These are phyloP conservation scores for Uria lomvia DNA, from an alignment of 2,113 vertebrate species.

Conservation along the genomic window DNA sequence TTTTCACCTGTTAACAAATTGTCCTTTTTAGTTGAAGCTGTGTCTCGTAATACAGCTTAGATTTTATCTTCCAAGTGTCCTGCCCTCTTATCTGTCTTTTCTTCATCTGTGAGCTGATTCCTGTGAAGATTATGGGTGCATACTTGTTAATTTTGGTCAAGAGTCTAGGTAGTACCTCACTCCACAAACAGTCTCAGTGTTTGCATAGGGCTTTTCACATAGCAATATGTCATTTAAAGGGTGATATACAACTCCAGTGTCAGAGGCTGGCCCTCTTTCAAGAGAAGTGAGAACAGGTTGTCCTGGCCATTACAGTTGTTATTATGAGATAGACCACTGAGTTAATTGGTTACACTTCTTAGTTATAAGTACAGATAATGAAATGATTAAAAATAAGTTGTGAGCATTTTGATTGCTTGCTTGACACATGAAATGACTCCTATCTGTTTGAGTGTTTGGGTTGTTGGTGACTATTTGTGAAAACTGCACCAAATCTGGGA, in stretches of 20 bases:
- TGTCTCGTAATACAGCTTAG: not conserved
- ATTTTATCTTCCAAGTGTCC: not conserved
- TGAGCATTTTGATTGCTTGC: not conserved
- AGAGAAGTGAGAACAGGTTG: not conserved
- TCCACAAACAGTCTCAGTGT: not conserved
- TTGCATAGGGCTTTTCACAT: not conserved
- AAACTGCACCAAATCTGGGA: not conserved
- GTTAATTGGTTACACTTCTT: not conserved
- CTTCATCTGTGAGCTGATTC: not conserved
- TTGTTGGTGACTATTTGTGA: not conserved
- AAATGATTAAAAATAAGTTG: not conserved
- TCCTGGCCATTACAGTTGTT: not conserved
- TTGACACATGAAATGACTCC: fast-evolving
- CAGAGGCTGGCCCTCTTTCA: not conserved
- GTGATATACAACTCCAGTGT: not conserved
- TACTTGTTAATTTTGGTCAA: not conserved
- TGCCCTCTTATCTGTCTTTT: not conserved
- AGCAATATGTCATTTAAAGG: not conserved
- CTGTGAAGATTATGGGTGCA: not conserved
- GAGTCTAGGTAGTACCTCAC: not conserved
- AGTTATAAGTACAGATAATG: not conserved
- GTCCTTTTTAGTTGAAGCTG: not conserved
- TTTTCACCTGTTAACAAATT: not conserved
- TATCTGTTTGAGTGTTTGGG: not conserved
- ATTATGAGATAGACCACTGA: not conserved